Conservation (phyloP, 2,113 vertebrate genomes). For the Alaudala cheleensis region DNA sequence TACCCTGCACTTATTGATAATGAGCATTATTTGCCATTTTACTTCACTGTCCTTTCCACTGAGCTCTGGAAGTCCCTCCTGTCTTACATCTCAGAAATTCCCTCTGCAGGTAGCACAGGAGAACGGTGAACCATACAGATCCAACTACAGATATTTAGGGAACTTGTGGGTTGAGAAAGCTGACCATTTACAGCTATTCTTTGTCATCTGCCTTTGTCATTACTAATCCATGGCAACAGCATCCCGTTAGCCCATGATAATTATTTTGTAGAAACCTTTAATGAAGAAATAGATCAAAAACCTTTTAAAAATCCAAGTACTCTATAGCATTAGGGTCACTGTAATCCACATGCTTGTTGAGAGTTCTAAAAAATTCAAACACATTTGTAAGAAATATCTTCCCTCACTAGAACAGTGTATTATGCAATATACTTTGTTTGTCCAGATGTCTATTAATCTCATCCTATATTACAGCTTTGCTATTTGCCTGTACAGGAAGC, state of each 20-base stretch:
- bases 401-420: neutral
- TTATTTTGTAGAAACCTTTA: slow-evolving; percentile 10
- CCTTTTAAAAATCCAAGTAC: neutral
- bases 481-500: neutral
- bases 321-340: neutral
- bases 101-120: neutral
- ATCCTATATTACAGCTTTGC: neutral
- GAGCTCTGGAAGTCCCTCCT: neutral
- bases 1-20: neutral
- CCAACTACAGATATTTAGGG: neutral
- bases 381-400: neutral
- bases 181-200: neutral
- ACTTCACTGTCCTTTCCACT: neutral
- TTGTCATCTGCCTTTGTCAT: neutral
- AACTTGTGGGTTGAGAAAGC: neutral
- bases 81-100: neutral
- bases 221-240: neutral
- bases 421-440: neutral
- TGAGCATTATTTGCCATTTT: neutral
- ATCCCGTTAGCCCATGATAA: neutral
- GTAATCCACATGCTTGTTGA: neutral
- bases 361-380: neutral
- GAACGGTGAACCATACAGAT: neutral
- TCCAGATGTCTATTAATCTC: neutral
- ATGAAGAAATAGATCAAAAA: neutral